phyloP scores from a whole-genome alignment of 2,113 vertebrate genomes.

The Paedocypris sp. region DNA sequence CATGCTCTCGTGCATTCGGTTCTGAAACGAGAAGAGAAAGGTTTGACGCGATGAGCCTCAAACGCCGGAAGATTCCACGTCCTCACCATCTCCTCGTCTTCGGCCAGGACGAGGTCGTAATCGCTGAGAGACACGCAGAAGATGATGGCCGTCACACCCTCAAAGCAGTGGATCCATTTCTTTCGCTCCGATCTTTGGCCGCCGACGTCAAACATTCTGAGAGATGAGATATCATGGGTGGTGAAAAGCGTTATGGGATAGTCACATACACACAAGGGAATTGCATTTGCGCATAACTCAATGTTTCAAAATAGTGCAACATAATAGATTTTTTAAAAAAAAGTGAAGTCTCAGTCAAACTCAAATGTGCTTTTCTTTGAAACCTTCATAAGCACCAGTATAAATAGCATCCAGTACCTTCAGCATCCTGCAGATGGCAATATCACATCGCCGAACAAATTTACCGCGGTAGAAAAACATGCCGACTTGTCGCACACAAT shows the following conservation, averaged over 20 bases:
- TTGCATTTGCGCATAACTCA: background rate
- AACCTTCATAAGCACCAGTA: too few species aligned
- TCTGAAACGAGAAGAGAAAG: conserved; percentile 55
- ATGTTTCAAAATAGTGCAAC: too few species aligned
- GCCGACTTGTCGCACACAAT: too few species aligned
- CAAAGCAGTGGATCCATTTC: conserved; percentile 99
- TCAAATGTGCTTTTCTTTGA: too few species aligned
- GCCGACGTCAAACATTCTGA: conserved; percentile 97
- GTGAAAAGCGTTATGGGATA: background rate
- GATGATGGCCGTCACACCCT: conserved; percentile 96
- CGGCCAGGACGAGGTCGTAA: conserved; percentile 93
- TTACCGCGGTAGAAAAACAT: too few species aligned
- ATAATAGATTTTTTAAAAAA: too few species aligned
- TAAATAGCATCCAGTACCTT: too few species aligned
- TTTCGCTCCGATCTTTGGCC: conserved; percentile 96
- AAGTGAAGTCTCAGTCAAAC: too few species aligned
- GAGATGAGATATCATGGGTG: conserved; percentile 30
- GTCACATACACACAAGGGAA: background rate
- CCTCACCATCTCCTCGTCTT: conserved; percentile 96
- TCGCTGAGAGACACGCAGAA: conserved; percentile 96
- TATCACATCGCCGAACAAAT: too few species aligned
- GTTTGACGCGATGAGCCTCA: background rate
- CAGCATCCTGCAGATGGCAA: too few species aligned
- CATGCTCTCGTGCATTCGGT: conserved; percentile 99
- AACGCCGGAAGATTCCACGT: background rate